Conservation (phyloP, 1,140 invertebrate species). For the Apolygus lucorum region DNA sequence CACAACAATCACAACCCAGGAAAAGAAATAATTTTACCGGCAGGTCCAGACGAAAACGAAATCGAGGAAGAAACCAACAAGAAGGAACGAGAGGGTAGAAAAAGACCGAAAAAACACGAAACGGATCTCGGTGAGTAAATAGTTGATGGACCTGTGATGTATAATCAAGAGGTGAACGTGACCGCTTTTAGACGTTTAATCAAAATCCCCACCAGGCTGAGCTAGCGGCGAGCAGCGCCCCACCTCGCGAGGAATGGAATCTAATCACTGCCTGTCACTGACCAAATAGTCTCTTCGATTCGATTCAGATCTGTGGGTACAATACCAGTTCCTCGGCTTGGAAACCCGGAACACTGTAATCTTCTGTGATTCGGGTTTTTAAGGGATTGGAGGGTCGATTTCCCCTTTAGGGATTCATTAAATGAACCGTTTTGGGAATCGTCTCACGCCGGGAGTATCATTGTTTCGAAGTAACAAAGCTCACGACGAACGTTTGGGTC, state of each 20-base stretch:
- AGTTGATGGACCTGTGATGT: conserved; percentile 16
- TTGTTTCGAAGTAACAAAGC: too few species aligned
- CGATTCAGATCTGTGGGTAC: conserved; percentile 12
- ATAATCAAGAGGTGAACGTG: conserved; percentile 16
- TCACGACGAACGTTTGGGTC: too few species aligned
- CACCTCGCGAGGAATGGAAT: not conserved
- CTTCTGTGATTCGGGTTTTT: not conserved
- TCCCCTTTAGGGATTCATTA: too few species aligned
- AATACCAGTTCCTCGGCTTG: not conserved
- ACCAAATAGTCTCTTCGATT: not conserved
- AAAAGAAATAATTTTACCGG: not conserved
- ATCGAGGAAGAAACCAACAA: too few species aligned
- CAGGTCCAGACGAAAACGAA: not conserved
- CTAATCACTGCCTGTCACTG: conserved; percentile 7
- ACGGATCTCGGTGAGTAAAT: conserved; percentile 3
- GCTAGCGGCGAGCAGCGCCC: not conserved
- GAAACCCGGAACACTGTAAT: not conserved
- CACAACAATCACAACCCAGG: not conserved
- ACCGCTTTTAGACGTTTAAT: conserved; percentile 16
- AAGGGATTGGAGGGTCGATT: not conserved
- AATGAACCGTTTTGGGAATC: too few species aligned
- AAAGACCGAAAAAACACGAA: not conserved
- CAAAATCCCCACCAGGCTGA: conserved; percentile 1
- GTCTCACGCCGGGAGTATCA: too few species aligned
- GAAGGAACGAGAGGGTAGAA: not conserved